Evolutionary conservation across 1,140 invertebrate genomes (phyloP), one percentile per base, ranked within the genome.

Genomic region (Cyclina sinensis): DNA sequence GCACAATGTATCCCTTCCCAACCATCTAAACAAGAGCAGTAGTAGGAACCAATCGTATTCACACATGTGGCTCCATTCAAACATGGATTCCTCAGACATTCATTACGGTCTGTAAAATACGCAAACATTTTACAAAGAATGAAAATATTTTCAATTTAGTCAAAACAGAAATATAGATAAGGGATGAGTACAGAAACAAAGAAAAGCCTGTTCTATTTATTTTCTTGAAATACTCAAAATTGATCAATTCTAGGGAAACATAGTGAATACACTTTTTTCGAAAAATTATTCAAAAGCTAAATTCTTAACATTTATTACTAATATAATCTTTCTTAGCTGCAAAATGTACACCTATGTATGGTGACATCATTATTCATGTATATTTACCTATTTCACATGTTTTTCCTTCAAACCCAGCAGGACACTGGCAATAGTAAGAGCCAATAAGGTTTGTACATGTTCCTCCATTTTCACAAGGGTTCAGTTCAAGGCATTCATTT

Each of bases 1-100:
- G 39, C 68, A 82, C 98, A 4, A 98, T 99, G 93, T 99, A 99
- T 65, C 97, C 97, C 30, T 98, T 97, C 94, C 99, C 99, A 93
- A 98, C 98, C 37, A 97, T 96, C 68, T 1, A 81, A 12, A 73
- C 86, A 88, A 0, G 79, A 76, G 12, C 86, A 88, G 51, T 88
- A 88, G 51, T 73, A 88, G n/a, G 79, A 82, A 11, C 86, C 86
- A 30, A 88, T 73, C 3, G 80, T 82, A 59, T 88, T 83, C 1
- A 73, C 51, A 62, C 86, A 88, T 11, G 79, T 74, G 18, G 62
- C 90, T 0, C 88, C 85, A 85, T 91, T 91, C 54, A 48, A 73
- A 82, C 94, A 95, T 37, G 93, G 92, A 59, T 88, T 90, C 78
- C 90, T 89, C 9, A 91, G 96, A 94, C 98, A 99, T 93, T 99